Evolutionary conservation across 2,888 invertebrate species (phyloP).

Genomic region (Theretra japonica): DNA sequence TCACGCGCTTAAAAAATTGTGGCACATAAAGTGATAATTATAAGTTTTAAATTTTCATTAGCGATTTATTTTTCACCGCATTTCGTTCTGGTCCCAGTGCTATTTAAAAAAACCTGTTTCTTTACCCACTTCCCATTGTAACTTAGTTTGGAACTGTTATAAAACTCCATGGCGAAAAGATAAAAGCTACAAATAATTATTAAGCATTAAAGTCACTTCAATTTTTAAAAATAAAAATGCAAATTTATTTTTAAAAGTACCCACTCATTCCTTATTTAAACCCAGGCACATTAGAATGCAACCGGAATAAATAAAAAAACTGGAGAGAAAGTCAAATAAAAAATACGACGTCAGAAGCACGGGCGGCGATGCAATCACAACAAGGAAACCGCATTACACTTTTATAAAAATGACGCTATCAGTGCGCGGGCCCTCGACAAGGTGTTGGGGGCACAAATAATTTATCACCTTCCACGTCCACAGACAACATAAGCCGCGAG

Average conservation of each 20-base stretch:
- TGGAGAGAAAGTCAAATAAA: conserved; percentile 28
- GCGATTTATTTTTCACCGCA: no score
- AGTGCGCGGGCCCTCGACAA: conserved; percentile 65
- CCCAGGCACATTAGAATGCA: conserved; percentile 10
- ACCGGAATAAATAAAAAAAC: conserved; percentile 25
- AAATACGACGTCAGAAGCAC: conserved; percentile 34
- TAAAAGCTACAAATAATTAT: neutral
- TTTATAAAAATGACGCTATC: conserved; percentile 84
- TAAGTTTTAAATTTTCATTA: no score
- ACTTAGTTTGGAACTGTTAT: neutral
- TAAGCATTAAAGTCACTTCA: neutral
- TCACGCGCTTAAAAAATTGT: no score
- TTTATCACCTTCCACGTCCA: conserved; percentile 75
- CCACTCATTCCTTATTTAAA: neutral
- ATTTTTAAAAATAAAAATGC: neutral
- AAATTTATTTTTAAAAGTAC: neutral
- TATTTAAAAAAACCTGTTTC: no score
- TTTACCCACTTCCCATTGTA: no score
- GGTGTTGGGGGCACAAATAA: conserved; percentile 82
- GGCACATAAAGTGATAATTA: no score
- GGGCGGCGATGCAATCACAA: conserved; percentile 67
- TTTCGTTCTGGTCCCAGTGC: no score
- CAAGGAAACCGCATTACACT: conserved; percentile 79
- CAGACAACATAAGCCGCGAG: conserved; percentile 79
- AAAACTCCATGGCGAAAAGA: neutral